Evolutionary conservation across 1,140 invertebrate species (phyloP).

Genomic region (Scaptomyza montana): DNA sequence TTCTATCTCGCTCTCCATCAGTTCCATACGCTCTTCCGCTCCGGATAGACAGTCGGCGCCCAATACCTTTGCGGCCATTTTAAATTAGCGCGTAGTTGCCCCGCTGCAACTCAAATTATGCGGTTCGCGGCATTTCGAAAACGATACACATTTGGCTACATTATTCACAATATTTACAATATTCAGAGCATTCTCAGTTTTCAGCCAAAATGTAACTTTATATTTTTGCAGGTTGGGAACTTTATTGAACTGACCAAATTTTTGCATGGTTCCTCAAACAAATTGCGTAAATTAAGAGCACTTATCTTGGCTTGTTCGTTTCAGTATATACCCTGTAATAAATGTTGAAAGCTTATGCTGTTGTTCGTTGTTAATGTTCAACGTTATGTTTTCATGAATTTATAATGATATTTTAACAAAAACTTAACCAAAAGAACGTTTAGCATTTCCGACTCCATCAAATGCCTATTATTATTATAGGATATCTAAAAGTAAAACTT

Average conservation of each 20-base stretch:
- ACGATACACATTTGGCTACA: neutral
- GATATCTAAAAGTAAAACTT: neutral
- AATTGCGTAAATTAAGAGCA: constrained; percentile 30
- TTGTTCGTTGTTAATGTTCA: neutral
- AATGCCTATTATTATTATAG: neutral
- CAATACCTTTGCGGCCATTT: constrained; percentile 47
- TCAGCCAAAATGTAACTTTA: constrained; percentile 2
- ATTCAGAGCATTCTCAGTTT: too few species aligned
- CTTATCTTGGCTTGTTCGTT: neutral
- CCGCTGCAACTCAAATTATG: constrained; percentile 23
- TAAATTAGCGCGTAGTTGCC: constrained; percentile 53
- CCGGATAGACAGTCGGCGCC: too few species aligned
- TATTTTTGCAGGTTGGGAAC: constrained; percentile 1
- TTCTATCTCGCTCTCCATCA: too few species aligned
- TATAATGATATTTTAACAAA: too few species aligned
- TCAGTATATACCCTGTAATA: constrained; percentile 7
- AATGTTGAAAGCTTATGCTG: neutral
- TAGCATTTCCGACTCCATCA: too few species aligned
- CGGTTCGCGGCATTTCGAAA: constrained; percentile 1
- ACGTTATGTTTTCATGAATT: too few species aligned
- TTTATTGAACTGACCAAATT: constrained; percentile 24
- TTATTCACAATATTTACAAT: too few species aligned
- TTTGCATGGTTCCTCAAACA: constrained; percentile 15
- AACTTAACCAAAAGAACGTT: too few species aligned
- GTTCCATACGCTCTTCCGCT: too few species aligned